A percentile compares a stretch with the other conserved stretches of the same genome.
phyloP scores from a whole-genome alignment of 2,113 vertebrate species.

The Daphoenositta chrysoptera region DNA sequence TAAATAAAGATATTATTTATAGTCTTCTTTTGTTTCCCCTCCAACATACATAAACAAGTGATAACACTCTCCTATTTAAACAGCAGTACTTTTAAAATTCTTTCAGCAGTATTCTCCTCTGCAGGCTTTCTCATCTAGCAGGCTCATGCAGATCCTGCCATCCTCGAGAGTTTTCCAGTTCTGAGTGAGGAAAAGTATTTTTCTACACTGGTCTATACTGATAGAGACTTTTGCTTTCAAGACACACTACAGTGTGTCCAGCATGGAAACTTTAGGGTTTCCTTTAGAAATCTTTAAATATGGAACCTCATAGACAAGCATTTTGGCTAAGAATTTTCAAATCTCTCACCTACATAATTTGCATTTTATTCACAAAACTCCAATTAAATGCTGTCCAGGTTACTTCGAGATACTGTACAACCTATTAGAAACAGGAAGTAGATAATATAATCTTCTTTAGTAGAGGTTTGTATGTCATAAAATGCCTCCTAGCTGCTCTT shows the following conservation, averaged over 20 bases:
- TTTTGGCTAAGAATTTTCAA: background rate
- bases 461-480: background rate
- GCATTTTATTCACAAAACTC: background rate
- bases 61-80: slow-evolving; percentile 4
- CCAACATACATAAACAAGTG: background rate
- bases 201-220: background rate
- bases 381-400: background rate
- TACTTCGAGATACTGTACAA: background rate
- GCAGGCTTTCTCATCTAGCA: slow-evolving; percentile 12
- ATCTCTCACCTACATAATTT: background rate
- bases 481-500: background rate
- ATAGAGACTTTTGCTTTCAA: background rate
- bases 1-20: background rate
- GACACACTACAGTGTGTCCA: background rate
- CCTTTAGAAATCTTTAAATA: background rate
- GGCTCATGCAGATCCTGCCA: background rate
- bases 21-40: background rate
- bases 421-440: background rate
- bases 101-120: background rate
- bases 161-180: background rate
- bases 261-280: background rate
- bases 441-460: background rate
- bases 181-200: slow-evolving; percentile 34
- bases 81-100: background rate
- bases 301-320: background rate